Evolutionary conservation across 1,140 invertebrate genomes (phyloP).

Genomic region (Platorchestia sp.): DNA sequence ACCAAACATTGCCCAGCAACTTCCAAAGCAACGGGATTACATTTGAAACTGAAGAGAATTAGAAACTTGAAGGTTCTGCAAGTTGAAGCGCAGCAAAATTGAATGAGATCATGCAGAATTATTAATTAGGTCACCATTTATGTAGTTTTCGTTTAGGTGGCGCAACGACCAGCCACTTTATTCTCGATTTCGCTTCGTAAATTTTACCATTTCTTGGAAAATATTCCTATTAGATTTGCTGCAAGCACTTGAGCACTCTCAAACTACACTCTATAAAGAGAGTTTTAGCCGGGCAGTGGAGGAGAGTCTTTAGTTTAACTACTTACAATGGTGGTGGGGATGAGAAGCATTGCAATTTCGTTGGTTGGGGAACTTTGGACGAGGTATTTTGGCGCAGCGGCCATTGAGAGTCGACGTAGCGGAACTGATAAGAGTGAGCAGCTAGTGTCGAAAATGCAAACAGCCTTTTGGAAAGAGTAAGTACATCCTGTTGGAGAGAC

Average conservation of each 20-base stretch:
- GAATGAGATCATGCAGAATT: neutral
- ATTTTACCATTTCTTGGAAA: neutral
- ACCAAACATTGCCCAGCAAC: slow-evolving; percentile 33
- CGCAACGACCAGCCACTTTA: neutral
- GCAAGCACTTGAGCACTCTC: neutral
- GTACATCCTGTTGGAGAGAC: slow-evolving; percentile 53
- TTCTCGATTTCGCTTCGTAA: neutral
- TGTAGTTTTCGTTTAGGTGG: neutral
- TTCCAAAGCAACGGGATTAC: slow-evolving; percentile 25
- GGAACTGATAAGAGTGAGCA: slow-evolving; percentile 51
- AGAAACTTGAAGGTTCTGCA: slow-evolving; percentile 3
- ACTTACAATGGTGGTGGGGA: neutral
- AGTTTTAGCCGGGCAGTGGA: neutral
- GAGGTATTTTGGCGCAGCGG: slow-evolving; percentile 25
- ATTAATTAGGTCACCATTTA: neutral
- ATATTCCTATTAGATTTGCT: neutral
- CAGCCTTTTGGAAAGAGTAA: slow-evolving; percentile 40
- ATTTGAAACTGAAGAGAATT: neutral
- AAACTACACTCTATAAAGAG: neutral
- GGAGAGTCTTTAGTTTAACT: neutral
- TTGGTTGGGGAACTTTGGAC: slow-evolving; percentile 3
- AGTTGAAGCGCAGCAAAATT: neutral
- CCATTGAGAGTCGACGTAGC: slow-evolving; percentile 53
- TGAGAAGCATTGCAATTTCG: slow-evolving; percentile 35
- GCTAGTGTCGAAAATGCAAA: slow-evolving; percentile 51